Conservation (phyloP, 1,140 invertebrate species). For the Papilio aristodemus region DNA sequence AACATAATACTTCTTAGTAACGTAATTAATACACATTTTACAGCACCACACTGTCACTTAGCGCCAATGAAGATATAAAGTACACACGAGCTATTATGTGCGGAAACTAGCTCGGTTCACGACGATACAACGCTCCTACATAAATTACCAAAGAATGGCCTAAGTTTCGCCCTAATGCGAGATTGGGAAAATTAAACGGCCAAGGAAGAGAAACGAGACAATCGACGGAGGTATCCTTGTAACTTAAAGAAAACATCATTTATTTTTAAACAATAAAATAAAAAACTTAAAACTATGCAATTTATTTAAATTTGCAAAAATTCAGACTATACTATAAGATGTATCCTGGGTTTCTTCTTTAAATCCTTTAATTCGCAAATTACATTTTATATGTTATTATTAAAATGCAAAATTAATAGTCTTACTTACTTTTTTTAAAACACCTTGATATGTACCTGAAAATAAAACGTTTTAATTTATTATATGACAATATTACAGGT, state of each 20-base stretch:
- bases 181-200: constrained; percentile 68
- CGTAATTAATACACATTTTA: constrained; percentile 6
- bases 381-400: background rate
- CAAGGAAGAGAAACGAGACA: constrained; percentile 50
- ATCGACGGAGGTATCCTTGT: constrained; percentile 39
- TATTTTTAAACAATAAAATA: background rate
- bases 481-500: no score
- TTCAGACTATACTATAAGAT: no score
- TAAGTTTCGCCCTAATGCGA: constrained; percentile 67
- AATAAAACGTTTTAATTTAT: background rate
- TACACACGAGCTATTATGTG: constrained; percentile 4
- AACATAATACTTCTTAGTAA: constrained; percentile 4
- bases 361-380: background rate
- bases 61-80: constrained; percentile 1
- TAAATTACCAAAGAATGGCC: constrained; percentile 69
- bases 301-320: no score
- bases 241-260: background rate
- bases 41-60: background rate
- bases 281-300: background rate
- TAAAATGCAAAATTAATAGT: background rate
- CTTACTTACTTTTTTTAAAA: background rate
- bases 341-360: background rate
- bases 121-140: constrained; percentile 40
- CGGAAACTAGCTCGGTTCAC: background rate
- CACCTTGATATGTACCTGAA: constrained; percentile 5